A percentile compares a stretch with the other conserved stretches of the same genome.
Evolutionary conservation across 2,113 vertebrate genomes (phyloP).

Genomic region (Galbula dea): DNA sequence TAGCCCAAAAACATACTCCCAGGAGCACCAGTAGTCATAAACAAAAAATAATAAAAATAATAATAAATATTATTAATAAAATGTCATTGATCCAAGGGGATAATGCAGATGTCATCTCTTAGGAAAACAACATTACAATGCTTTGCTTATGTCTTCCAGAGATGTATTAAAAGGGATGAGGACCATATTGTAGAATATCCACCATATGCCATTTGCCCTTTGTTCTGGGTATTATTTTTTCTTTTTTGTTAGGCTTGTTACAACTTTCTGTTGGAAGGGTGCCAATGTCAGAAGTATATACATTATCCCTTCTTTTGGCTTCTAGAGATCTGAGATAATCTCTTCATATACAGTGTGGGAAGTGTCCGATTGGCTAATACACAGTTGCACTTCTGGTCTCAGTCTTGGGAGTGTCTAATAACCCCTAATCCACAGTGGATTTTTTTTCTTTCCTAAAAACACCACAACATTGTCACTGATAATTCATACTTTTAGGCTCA

Average conservation of each 20-base stretch:
- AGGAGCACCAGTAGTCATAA: background rate
- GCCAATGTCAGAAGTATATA: conserved; percentile 28
- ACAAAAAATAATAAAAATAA: background rate
- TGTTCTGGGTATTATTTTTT: background rate
- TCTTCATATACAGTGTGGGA: background rate
- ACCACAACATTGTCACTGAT: background rate
- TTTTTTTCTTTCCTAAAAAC: background rate
- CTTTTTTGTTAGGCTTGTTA: conserved; percentile 11
- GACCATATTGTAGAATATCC: conserved; percentile 54
- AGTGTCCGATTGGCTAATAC: background rate
- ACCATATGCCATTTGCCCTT: conserved; percentile 56
- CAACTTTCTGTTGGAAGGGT: conserved; percentile 41
- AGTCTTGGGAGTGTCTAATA: background rate
- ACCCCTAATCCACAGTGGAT: background rate
- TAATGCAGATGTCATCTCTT: background rate
- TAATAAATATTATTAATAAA: background rate
- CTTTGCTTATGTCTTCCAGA: conserved; percentile 3
- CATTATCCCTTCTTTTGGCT: conserved; percentile 26
- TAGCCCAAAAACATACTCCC: background rate
- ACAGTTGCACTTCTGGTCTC: background rate
- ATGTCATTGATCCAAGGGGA: background rate
- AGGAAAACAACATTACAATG: background rate
- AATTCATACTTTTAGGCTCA: background rate
- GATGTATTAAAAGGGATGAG: conserved; percentile 40
- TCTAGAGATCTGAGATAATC: conserved; percentile 11